Base-by-base conservation (phyloP, 2,797 vertebrate genomes). In the Coilia nasus region DNA sequence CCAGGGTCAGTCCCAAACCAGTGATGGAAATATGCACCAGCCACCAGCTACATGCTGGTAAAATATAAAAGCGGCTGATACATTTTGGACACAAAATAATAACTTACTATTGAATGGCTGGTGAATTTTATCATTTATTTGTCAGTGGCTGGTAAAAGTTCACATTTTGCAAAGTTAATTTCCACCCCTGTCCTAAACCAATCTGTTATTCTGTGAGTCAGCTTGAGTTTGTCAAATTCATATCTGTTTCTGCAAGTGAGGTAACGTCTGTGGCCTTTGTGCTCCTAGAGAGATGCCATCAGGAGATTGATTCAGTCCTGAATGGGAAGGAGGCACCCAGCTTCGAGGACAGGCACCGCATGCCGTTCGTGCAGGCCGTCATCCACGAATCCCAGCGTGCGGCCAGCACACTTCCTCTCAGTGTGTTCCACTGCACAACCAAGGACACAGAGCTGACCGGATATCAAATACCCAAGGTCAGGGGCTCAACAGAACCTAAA, bases 381-480 rank as follows among this genome's bases (percentile, higher is more conserved):
- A 93, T 93, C 85, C 95, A 96, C 71, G 96, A 96, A 87, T 71
- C 91, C 23, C 96, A 95, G 90, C 93, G 95, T 6, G 12, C 94
- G 0, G 91, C 93, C n/a, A 94, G 92, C 90, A 93, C 93, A 0
- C 89, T 91, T 2, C 96, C 96, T 0, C 91, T 95, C 23, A 94
- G 94, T 15, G 88, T 95, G 17, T 93, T 92, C 47, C 96, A 96
- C 88, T 85, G 83, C 21, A 94, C 95, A 0, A 94, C 91, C 2
- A 92, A 83, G 85, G 93, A 96, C 90, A 95, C 95, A 19, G 90
- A 94, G 86, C 87, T 96, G 23, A 94, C 94, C 92, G 95, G 94
- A 83, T 96, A 94, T 88, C 91, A 88, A 21, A 95, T 96, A 81
- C 96, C 96, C 7, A 95, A 92, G 93, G 95, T 96, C 85, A 90